A percentile compares a stretch with the other conserved stretches of the same genome.
phyloP scores from a whole-genome alignment of 2,888 invertebrate species.

The Macrophya annulata region DNA sequence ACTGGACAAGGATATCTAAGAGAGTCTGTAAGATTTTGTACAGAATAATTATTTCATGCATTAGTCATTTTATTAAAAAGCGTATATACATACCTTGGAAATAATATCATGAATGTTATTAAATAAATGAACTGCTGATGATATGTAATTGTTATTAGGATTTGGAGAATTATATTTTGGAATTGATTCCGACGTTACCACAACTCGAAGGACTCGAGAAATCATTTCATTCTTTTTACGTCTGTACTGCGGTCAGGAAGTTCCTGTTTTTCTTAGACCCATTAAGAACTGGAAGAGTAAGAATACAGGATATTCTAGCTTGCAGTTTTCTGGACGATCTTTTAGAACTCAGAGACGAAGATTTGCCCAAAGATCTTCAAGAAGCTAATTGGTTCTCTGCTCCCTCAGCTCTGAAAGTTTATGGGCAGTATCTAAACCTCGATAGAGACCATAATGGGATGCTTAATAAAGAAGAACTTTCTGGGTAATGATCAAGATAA shows the following conservation, averaged over 20 bases:
- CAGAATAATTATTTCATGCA: not conserved
- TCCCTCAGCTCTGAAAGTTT: constrained; percentile 93
- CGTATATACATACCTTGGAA: no score
- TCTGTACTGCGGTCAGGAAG: constrained; percentile 97
- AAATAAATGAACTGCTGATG: not conserved
- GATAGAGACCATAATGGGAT: constrained; percentile 98
- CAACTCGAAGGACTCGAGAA: constrained; percentile 95
- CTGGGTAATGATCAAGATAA: constrained; percentile 82
- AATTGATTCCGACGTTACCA: constrained; percentile 94
- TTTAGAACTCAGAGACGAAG: constrained; percentile 92
- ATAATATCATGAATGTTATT: not conserved
- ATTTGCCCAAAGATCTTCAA: constrained; percentile 90
- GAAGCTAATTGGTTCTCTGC: constrained; percentile 97
- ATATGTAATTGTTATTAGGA: constrained; percentile 84
- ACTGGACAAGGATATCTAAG: constrained; percentile 95
- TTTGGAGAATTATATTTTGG: constrained; percentile 96
- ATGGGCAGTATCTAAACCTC: constrained; percentile 96
- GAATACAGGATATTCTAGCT: constrained; percentile 95
- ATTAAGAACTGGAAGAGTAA: constrained; percentile 91
- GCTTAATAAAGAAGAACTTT: constrained; percentile 94
- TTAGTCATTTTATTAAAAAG: not conserved
- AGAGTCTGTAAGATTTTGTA: constrained; percentile 84
- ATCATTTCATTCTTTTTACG: constrained; percentile 97
- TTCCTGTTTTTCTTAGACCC: constrained; percentile 98
- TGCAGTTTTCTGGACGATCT: constrained; percentile 96